Conservation (phyloP, 2,797 vertebrate species). For the Malurus leucopterus region DNA sequence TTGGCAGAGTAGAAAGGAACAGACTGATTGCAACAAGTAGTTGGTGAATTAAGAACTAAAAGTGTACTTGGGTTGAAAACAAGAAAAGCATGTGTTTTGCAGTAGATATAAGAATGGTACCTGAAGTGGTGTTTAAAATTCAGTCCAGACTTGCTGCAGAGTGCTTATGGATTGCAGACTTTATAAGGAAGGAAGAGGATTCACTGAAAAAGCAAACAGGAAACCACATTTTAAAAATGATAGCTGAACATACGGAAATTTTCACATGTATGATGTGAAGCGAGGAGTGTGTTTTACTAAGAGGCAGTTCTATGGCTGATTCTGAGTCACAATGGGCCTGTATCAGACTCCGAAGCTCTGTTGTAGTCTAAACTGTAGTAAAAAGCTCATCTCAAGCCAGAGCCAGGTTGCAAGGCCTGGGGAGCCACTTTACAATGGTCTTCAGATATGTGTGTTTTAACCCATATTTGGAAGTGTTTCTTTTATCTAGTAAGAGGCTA, state of each 20-base stretch:
- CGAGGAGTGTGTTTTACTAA: background rate
- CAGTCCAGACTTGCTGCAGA: background rate
- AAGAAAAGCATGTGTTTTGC: background rate
- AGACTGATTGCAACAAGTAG: background rate
- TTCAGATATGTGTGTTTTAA: background rate
- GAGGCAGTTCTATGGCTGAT: background rate
- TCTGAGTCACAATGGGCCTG: background rate
- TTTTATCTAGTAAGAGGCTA: background rate
- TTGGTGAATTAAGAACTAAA: background rate
- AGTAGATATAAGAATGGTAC: background rate
- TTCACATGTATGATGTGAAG: background rate
- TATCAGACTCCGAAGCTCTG: background rate
- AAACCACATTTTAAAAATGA: slow-evolving; percentile 21
- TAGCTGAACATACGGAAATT: slow-evolving; percentile 24
- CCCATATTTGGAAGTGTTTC: background rate
- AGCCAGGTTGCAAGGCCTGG: background rate
- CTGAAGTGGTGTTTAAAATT: background rate
- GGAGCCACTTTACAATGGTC: background rate
- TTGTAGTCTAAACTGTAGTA: background rate
- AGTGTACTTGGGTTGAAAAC: background rate
- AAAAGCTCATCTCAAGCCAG: background rate
- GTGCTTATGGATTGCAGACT: background rate
- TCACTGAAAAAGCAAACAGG: slow-evolving; percentile 23
- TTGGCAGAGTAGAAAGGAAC: background rate
- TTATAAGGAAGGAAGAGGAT: background rate